Evolutionary conservation across 2,888 invertebrate species (phyloP).

Genomic region (Lycocerus yunnanus): DNA sequence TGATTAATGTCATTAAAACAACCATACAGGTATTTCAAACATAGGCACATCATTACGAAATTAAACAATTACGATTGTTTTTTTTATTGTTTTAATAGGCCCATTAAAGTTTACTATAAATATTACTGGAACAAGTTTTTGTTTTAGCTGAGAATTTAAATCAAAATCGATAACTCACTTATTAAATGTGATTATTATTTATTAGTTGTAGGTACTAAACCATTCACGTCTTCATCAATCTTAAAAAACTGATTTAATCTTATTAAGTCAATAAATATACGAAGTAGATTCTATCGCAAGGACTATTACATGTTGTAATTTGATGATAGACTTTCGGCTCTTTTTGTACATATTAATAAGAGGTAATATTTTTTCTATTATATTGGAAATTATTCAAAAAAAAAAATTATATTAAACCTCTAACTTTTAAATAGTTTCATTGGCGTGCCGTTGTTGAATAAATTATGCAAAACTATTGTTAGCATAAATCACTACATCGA

Average conservation of each 20-base stretch:
- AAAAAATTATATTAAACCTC: background rate
- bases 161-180: constrained; percentile 2
- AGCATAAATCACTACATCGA: constrained; percentile 14
- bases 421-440: background rate
- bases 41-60: background rate
- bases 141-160: background rate
- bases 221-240: constrained; percentile 12
- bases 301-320: constrained; percentile 12
- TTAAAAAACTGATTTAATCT: constrained; percentile 10
- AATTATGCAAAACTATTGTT: constrained; percentile 3
- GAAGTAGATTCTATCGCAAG: constrained; percentile 13
- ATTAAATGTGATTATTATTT: constrained; percentile 2
- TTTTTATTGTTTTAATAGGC: background rate
- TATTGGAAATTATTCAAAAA: background rate
- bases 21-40: background rate
- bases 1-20: background rate
- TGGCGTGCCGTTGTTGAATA: constrained; percentile 10
- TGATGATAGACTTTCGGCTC: background rate
- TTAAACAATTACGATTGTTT: background rate
- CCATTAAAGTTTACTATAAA: background rate
- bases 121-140: background rate
- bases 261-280: constrained; percentile 9
- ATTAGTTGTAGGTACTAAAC: constrained; percentile 7
- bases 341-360: background rate
- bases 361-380: background rate